Conservation (phyloP, 2,888 invertebrate species). For the Chymomyza fuscimana region DNA sequence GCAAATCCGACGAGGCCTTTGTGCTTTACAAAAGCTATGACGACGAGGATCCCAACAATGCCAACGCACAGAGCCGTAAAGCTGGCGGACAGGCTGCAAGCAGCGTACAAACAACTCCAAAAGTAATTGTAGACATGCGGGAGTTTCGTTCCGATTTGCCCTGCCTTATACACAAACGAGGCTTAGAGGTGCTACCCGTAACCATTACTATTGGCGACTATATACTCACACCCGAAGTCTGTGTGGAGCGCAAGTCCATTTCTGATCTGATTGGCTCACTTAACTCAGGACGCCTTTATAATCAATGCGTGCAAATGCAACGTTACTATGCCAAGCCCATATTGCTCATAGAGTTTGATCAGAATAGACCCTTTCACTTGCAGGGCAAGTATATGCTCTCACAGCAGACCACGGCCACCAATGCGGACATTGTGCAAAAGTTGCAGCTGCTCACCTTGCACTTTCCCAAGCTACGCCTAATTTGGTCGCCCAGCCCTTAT, state of each 20-base stretch:
- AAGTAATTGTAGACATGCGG: conserved; percentile 95
- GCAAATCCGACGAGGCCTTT: conserved; percentile 85
- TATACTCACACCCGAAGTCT: conserved; percentile 96
- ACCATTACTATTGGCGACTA: conserved; percentile 98
- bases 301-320: conserved; percentile 96
- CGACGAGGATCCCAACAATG: conserved; percentile 50
- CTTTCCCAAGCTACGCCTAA: conserved; percentile 93
- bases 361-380: conserved; percentile 93
- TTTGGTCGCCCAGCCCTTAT: conserved; percentile 98
- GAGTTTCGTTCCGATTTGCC: conserved; percentile 99
- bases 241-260: conserved; percentile 97
- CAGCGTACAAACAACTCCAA: conserved; percentile 69
- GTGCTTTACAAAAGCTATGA: conserved; percentile 75
- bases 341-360: conserved; percentile 97
- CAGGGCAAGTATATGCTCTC: conserved; percentile 92
- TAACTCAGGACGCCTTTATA: conserved; percentile 95
- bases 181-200: conserved; percentile 93
- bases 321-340: conserved; percentile 93
- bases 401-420: conserved; percentile 84
- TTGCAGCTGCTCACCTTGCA: conserved; percentile 95
- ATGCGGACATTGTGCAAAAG: conserved; percentile 90
- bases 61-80: conserved; percentile 86
- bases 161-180: conserved; percentile 93
- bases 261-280: conserved; percentile 97
- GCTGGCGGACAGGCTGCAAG: conserved; percentile 59